Conservation (phyloP, 2,797 vertebrate species). For the Epinephelus coioides region DNA sequence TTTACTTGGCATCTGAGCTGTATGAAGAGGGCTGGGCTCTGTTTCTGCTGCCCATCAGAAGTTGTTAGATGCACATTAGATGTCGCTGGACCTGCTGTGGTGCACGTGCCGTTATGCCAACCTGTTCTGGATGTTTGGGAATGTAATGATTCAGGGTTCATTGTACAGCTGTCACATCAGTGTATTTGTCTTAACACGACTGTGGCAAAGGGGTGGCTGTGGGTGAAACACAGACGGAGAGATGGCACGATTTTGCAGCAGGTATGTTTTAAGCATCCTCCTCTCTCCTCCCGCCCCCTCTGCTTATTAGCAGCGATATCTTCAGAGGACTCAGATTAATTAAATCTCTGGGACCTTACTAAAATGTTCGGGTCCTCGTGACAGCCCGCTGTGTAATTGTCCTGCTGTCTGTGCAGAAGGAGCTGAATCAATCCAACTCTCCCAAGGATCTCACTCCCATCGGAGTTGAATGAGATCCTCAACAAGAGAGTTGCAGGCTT, state of each 20-base stretch:
- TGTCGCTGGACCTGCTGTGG: constrained; percentile 42
- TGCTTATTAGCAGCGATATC: constrained; percentile 26
- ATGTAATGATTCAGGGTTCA: constrained; percentile 64
- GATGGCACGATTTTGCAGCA: constrained; percentile 65
- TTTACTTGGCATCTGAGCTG: neutral
- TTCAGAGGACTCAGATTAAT: constrained; percentile 42
- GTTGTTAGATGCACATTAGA: constrained; percentile 35
- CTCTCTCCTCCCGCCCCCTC: neutral
- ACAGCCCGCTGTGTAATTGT: constrained; percentile 25
- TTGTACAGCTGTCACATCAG: constrained; percentile 50
- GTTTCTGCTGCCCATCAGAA: constrained; percentile 40
- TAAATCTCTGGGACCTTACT: constrained; percentile 44
- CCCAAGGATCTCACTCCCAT: neutral
- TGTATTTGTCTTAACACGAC: constrained; percentile 31
- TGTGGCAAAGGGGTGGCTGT: constrained; percentile 23
- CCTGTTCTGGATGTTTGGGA: constrained; percentile 34
- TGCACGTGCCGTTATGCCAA: constrained; percentile 45
- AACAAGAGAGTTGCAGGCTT: neutral
- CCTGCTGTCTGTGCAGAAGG: constrained; percentile 28
- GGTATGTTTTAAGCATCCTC: neutral
- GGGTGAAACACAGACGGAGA: constrained; percentile 7
- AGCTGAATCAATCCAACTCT: constrained; percentile 16
- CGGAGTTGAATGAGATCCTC: neutral
- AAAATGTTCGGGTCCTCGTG: constrained; percentile 30
- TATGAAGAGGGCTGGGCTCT: neutral